A percentile compares a stretch with the other conserved stretches of the same genome.
phyloP scores from a whole-genome alignment of 2,888 invertebrate genomes.

The Plebejus anna region DNA sequence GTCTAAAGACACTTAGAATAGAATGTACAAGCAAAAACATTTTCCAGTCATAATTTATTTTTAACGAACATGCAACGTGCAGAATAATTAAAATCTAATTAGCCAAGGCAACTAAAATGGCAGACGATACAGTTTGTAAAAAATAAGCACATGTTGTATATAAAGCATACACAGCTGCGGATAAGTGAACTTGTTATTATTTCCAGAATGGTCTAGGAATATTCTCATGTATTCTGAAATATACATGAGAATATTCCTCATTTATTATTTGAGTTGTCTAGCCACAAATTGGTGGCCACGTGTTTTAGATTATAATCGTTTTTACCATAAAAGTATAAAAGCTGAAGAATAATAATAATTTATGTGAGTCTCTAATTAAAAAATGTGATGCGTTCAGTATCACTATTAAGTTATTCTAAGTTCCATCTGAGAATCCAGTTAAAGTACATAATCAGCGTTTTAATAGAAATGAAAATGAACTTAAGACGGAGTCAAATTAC shows the following conservation, averaged over 20 bases:
- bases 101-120: conserved; percentile 63
- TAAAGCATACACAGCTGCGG: conserved; percentile 38
- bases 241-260: too few relatives aligned
- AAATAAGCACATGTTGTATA: conserved; percentile 44
- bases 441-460: too few relatives aligned
- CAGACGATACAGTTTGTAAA: conserved; percentile 56
- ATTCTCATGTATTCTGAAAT: conserved; percentile 20
- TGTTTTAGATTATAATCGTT: conserved; percentile 11
- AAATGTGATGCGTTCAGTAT: neutral
- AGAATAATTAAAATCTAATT: conserved; percentile 45
- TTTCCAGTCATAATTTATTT: conserved; percentile 2
- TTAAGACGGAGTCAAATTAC: too few relatives aligned
- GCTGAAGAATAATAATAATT: neutral
- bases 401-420: neutral
- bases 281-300: neutral
- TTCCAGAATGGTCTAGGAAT: conserved; percentile 16
- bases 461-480: too few relatives aligned
- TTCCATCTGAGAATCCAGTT: too few relatives aligned
- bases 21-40: neutral
- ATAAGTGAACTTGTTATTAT: conserved; percentile 27
- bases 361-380: neutral
- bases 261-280: conserved; percentile 17
- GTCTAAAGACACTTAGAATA: neutral
- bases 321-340: neutral
- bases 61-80: conserved; percentile 9